phyloP scores from a whole-genome alignment of 2,797 vertebrate genomes.

The Tamandua tetradactyla region DNA sequence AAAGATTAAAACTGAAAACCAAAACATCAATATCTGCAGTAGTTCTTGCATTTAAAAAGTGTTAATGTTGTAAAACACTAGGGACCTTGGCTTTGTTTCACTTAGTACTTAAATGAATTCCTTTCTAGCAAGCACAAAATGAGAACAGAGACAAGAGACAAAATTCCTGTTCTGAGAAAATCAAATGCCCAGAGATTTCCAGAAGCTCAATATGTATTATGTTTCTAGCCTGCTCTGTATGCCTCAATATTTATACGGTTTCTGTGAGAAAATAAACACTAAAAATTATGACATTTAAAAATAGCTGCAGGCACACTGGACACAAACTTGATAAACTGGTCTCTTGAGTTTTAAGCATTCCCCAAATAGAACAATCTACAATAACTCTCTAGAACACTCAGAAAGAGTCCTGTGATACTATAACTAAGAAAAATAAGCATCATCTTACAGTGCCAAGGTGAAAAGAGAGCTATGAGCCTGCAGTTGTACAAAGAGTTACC shows the following conservation, averaged over 20 bases:
- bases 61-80: not conserved
- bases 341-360: constrained; percentile 35
- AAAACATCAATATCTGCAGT: not conserved
- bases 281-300: constrained; percentile 55
- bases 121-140: constrained; percentile 42
- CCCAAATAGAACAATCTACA: constrained; percentile 50
- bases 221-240: constrained; percentile 26
- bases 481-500: not conserved
- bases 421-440: constrained; percentile 47
- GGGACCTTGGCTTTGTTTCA: not conserved
- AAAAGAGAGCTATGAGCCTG: not conserved
- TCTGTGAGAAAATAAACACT: constrained; percentile 69
- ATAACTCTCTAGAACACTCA: not conserved
- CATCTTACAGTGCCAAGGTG: not conserved
- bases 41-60: not conserved
- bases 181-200: not conserved
- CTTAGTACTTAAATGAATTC: not conserved
- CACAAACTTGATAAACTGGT: constrained; percentile 58
- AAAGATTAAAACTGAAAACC: not conserved
- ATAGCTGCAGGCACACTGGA: constrained; percentile 43
- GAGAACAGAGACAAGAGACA: constrained; percentile 1
- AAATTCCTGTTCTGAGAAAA: not conserved
- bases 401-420: constrained; percentile 57
- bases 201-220: not conserved
- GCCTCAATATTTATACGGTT: constrained; percentile 23